Base-by-base conservation (phyloP, 2,113 vertebrate species). In the Holacanthus passer region DNA sequence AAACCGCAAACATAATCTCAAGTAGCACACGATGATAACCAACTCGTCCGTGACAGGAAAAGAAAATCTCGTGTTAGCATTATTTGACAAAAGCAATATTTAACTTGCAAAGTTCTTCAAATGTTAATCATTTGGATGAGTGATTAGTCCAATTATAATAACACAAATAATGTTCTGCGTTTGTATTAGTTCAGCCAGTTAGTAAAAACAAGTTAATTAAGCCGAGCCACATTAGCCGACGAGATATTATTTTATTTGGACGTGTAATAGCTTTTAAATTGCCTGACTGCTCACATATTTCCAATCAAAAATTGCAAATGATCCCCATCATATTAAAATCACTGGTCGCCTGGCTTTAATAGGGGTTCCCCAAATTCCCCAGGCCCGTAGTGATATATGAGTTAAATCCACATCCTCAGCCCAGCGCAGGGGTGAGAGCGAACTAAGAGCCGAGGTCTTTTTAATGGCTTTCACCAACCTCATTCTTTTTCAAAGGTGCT, bases 201-300 rank as follows among this genome's bases (percentile, higher is more conserved):
- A 64, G 76, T 67, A 62, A 84, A 85, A 87, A 88, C 79, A 90
- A 88, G 78, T 83, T 87, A 88, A 94, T 92, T 89, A 91, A 84
- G 81, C 47, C 56, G 64, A 77, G 82, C 74, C 83, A 72, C 81
- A 85, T 86, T 81, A 86, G 67, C 55, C 41, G 12, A 59, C 19
- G 62, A 70, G 63, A 74, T 64, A 81, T 82, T 73, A 80, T 76
- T 76, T 86, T 89, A 76, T 87, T 91, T 88, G 77, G 72, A 79
- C 70, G 53, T 82, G 41, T 87, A 88, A 87, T 90, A 45, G 80
- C 73, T 68, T 92, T 85, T 86, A 83, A 73, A 88, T 85, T 83
- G 84, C 75, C 63, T 66, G 74, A 72, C 79, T 80, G 79, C 74
- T 82, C 53, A 35, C 75, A 79, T 84, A 78, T 86, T 90, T 87